phyloP scores from a whole-genome alignment of 2,888 invertebrate species.

The Drosophila mayaguana region DNA sequence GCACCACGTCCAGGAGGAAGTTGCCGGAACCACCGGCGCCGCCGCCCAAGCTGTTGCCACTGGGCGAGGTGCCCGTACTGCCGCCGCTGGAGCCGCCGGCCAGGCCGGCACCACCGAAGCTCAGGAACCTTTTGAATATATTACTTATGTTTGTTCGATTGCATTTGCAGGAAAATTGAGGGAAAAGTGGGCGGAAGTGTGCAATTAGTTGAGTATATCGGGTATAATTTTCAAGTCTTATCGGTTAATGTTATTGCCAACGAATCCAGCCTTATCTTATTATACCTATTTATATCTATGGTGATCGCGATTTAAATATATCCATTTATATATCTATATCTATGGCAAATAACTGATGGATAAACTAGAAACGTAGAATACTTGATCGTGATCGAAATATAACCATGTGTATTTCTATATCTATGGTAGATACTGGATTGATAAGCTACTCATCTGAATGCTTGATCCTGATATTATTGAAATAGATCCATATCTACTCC shows the following conservation, averaged over 20 bases:
- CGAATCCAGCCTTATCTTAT: constrained; percentile 1
- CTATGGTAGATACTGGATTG: too few species aligned
- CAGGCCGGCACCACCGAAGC: constrained; percentile 85
- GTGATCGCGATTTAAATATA: too few species aligned
- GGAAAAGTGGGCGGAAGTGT: constrained; percentile 47
- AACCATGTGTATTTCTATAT: too few species aligned
- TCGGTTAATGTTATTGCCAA: constrained; percentile 20
- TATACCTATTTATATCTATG: not conserved
- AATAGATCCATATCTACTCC: too few species aligned
- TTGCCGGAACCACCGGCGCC: constrained; percentile 95
- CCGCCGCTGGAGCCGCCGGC: constrained; percentile 76
- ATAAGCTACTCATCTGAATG: too few species aligned
- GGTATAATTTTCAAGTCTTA: constrained; percentile 13
- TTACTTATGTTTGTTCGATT: constrained; percentile 66
- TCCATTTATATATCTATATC: not conserved
- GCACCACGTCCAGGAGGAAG: constrained; percentile 94
- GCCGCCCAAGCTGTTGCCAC: constrained; percentile 86
- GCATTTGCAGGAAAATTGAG: constrained; percentile 5
- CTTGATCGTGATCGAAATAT: too few species aligned
- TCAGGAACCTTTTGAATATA: constrained; percentile 84
- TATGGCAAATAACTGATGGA: too few species aligned
- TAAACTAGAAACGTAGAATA: too few species aligned
- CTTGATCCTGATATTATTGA: too few species aligned
- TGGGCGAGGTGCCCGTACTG: constrained; percentile 83
- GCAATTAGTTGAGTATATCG: constrained; percentile 52